These are phyloP conservation scores for Aegithalos caudatus DNA, from an alignment of 2,113 vertebrate species.

Conservation along the genomic window DNA sequence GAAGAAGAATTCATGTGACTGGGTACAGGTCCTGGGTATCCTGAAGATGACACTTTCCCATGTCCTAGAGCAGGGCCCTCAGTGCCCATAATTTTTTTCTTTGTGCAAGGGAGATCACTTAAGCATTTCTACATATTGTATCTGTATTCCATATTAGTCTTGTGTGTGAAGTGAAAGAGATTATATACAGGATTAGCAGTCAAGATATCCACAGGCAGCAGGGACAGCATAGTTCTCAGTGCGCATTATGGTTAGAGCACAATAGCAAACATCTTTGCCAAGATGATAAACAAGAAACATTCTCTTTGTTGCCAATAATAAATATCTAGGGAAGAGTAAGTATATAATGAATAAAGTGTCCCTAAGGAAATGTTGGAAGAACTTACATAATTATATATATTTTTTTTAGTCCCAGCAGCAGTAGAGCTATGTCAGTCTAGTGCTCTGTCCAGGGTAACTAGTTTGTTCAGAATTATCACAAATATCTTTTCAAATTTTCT, in stretches of 20 bases:
- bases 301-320: constrained; percentile 4
- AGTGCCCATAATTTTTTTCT: not conserved
- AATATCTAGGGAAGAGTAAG: not conserved
- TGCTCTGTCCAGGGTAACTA: not conserved
- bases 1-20: not conserved
- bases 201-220: not conserved
- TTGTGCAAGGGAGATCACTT: not conserved
- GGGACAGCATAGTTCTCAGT: not conserved
- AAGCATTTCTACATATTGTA: not conserved
- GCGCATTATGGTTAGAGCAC: not conserved
- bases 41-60: not conserved
- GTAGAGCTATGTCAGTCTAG: not conserved
- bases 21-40: not conserved
- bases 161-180: not conserved
- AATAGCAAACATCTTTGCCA: constrained; percentile 35
- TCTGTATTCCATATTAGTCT: not conserved
- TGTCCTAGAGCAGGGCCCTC: not conserved
- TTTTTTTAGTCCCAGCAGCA: not conserved
- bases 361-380: constrained; percentile 16
- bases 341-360: constrained; percentile 1
- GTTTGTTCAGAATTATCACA: not conserved
- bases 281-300: constrained; percentile 18
- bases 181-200: not conserved
- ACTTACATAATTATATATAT: not conserved
- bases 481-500: not conserved